Evolutionary conservation across 2,888 invertebrate genomes (phyloP).

Genomic region (Apoderus coryli): DNA sequence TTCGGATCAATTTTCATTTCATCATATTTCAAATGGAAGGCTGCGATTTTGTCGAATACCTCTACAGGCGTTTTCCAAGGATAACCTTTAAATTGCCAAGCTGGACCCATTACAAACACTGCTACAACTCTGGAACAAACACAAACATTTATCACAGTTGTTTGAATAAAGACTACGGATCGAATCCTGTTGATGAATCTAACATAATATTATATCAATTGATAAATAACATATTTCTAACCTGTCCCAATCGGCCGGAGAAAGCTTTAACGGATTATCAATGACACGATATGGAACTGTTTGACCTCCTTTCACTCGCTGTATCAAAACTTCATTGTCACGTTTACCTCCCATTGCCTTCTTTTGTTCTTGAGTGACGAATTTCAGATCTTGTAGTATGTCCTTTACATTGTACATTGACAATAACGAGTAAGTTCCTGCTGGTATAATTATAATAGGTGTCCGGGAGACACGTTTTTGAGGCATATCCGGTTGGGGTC

Average conservation of each 20-base stretch:
- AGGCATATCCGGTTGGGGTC: constrained; percentile 25
- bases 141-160: no score
- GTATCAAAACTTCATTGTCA: constrained; percentile 89
- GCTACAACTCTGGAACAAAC: constrained; percentile 98
- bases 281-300: constrained; percentile 90
- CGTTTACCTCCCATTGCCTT: constrained; percentile 65
- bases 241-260: constrained; percentile 93
- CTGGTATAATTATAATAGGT: constrained; percentile 97
- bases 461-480: constrained; percentile 40
- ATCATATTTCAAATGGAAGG: constrained; percentile 93
- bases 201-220: no score
- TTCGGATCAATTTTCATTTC: constrained; percentile 91
- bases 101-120: constrained; percentile 97
- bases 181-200: no score
- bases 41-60: constrained; percentile 87
- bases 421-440: constrained; percentile 75
- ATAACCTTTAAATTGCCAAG: constrained; percentile 99
- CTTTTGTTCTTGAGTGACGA: constrained; percentile 80
- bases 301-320: constrained; percentile 62
- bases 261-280: constrained; percentile 85
- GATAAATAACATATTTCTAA: no score
- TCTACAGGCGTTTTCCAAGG: constrained; percentile 98
- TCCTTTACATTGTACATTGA: constrained; percentile 98
- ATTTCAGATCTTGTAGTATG: constrained; percentile 83
- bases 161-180: no score